These are phyloP conservation scores for Actias luna DNA, from an alignment of 2,888 invertebrate genomes.

Conservation along the genomic window DNA sequence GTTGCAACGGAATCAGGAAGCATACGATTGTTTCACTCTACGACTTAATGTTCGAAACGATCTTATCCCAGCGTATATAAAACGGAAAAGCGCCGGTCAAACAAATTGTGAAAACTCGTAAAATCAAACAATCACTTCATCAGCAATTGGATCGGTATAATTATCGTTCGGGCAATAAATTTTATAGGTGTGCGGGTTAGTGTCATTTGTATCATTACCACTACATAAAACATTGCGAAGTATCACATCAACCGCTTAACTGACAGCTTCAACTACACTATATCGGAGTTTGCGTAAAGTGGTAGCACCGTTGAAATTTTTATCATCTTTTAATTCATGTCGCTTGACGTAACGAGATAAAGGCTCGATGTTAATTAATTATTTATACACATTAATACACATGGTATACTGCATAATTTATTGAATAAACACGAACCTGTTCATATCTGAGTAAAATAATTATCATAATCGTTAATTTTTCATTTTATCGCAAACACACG, in stretches of 20 bases:
- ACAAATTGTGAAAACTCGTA: conserved; percentile 57
- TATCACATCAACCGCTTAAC: conserved; percentile 20
- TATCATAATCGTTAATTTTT: conserved; percentile 7
- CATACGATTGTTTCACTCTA: conserved; percentile 60
- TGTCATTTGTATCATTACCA: conserved; percentile 36
- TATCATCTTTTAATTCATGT: conserved; percentile 40
- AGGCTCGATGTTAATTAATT: conserved; percentile 54
- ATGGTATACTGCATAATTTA: conserved; percentile 48
- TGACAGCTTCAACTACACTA: conserved; percentile 24
- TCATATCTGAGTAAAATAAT: neutral
- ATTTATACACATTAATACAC: too few species aligned
- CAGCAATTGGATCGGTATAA: conserved; percentile 72
- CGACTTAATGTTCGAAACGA: conserved; percentile 40
- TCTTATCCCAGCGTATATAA: conserved; percentile 52
- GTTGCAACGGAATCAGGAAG: conserved; percentile 63
- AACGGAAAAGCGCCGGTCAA: conserved; percentile 34
- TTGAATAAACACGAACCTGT: conserved; percentile 24
- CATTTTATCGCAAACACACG: neutral
- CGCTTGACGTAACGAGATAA: conserved; percentile 45
- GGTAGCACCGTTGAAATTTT: conserved; percentile 33
- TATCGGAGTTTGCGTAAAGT: conserved; percentile 42
- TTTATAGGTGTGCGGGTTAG: conserved; percentile 47
- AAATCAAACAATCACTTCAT: conserved; percentile 62
- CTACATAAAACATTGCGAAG: conserved; percentile 25
- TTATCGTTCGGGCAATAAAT: conserved; percentile 76